Base-by-base conservation (phyloP, 2,888 invertebrate genomes). In the Kuschelorhynchus macadamiae region DNA sequence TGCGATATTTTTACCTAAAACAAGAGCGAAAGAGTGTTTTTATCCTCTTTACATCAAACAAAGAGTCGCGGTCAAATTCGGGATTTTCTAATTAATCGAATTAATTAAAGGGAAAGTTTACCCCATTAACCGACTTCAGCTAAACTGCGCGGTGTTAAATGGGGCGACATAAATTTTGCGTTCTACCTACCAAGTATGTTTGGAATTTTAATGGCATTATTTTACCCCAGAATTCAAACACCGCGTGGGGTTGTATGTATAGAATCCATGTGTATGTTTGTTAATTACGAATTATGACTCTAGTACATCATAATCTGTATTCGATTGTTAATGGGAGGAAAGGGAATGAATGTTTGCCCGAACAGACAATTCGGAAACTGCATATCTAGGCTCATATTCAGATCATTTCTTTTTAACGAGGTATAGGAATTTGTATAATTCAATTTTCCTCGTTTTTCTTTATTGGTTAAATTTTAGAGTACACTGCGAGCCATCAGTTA, bases 201-300 rank as follows among this genome's bases (percentile, higher is more conserved):
- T 14, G 62, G 62, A 62, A 55, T 62, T 62, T 62, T 62, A 62
- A 62, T 62, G 62, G 33, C 46, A 46, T 53, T 53, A 62, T 53
- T 62, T 53, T 39, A 62, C 46, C 44, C 62, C 17, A 16, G 44
- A 53, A 62, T 53, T 46, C 53, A 53, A 62, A 62, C 32, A 62
- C 36, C 62, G 53, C 46, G 7, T 21, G 62, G 52, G 36, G 20
- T 44, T 32, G 46, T 62, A 44, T 46, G 25, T 41, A 33, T 20
- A 30, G 57, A 33, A 57, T 44, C 62, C 41, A 46, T 21, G 52
- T 30, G 30, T 50, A 46, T 53, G 53, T 53, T 53, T 62, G 44
- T 53, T 53, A 53, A 62, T 62, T 62, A 62, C 53, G 36, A 62
- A 14, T 53, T 62, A 53, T 62, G 44, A 53, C 53, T 44, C 25